These are phyloP conservation scores for Okamejei kenojei DNA, from an alignment of 2,797 vertebrate species.

Conservation along the genomic window DNA sequence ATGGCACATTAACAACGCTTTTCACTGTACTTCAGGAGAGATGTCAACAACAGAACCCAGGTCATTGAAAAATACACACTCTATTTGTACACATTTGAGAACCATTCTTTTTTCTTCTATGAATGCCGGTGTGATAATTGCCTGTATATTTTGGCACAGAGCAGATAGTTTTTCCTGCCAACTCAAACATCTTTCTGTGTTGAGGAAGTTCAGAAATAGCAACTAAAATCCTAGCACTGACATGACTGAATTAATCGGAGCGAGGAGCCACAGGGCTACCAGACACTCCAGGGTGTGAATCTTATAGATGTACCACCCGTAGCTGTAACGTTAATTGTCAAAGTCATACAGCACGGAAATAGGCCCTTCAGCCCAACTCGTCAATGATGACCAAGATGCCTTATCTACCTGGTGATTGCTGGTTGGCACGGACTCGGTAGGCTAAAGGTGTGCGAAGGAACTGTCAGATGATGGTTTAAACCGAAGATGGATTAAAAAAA, in stretches of 20 bases:
- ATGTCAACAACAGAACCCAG: background rate
- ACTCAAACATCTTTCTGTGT: background rate
- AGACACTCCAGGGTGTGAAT: background rate
- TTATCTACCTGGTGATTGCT: too few relatives aligned
- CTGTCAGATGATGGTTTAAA: too few relatives aligned
- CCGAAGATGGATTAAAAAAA: too few relatives aligned
- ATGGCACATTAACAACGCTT: too few relatives aligned
- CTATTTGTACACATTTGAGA: too few relatives aligned
- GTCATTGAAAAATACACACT: background rate
- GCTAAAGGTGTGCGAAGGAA: too few relatives aligned
- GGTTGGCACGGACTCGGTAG: too few relatives aligned
- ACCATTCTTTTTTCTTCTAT: background rate
- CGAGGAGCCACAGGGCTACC: background rate
- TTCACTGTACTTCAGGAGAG: too few relatives aligned
- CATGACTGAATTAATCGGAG: background rate
- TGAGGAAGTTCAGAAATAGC: background rate
- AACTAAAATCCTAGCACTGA: background rate
- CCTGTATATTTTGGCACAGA: slow-evolving; percentile 23
- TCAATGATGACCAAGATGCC: too few relatives aligned
- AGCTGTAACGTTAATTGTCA: background rate
- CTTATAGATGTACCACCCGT: background rate
- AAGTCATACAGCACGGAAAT: too few relatives aligned
- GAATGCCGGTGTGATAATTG: background rate
- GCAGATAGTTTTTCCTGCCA: background rate
- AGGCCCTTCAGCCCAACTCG: too few relatives aligned